Conservation (phyloP, 2,888 invertebrate genomes). For the Erebia palarica region DNA sequence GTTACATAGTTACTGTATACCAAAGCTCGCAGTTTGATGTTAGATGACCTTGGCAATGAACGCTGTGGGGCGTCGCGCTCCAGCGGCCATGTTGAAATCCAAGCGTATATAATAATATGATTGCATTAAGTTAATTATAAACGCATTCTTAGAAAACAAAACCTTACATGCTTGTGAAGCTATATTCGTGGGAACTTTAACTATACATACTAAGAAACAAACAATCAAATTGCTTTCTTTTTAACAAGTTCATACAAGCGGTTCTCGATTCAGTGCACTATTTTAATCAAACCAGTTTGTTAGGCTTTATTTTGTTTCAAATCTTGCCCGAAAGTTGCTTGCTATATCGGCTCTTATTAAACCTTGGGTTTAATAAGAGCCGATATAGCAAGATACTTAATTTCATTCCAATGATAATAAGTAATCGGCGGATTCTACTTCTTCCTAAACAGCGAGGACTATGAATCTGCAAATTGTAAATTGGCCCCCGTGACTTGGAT, state of each 20-base stretch:
- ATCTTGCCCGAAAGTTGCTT: neutral
- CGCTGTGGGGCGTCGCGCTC: conserved; percentile 72
- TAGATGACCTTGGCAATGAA: conserved; percentile 80
- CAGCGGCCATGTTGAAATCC: conserved; percentile 70
- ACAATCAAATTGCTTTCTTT: conserved; percentile 5
- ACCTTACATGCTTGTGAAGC: conserved; percentile 9
- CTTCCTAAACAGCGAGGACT: too few species aligned
- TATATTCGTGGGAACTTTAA: conserved; percentile 23
- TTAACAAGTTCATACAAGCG: neutral
- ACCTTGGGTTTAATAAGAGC: too few species aligned
- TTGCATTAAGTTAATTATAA: conserved; percentile 60
- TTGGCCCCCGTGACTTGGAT: too few species aligned
- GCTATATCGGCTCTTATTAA: too few species aligned
- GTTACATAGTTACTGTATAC: conserved; percentile 36
- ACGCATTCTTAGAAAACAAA: conserved; percentile 33
- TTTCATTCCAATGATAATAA: too few species aligned
- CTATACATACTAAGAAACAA: neutral
- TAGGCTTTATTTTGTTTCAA: neutral
- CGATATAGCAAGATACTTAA: too few species aligned
- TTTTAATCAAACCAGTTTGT: too few species aligned
- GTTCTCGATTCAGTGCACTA: too few species aligned
- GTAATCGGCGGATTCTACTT: too few species aligned
- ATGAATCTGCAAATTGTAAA: too few species aligned
- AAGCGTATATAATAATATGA: conserved; percentile 66
- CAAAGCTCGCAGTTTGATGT: conserved; percentile 70